Percentiles rank a stretch among this genome's conserved stretches.
These are phyloP conservation scores for Lophura swinhoii DNA, from an alignment of 2,797 vertebrate genomes.

Conservation along the genomic window DNA sequence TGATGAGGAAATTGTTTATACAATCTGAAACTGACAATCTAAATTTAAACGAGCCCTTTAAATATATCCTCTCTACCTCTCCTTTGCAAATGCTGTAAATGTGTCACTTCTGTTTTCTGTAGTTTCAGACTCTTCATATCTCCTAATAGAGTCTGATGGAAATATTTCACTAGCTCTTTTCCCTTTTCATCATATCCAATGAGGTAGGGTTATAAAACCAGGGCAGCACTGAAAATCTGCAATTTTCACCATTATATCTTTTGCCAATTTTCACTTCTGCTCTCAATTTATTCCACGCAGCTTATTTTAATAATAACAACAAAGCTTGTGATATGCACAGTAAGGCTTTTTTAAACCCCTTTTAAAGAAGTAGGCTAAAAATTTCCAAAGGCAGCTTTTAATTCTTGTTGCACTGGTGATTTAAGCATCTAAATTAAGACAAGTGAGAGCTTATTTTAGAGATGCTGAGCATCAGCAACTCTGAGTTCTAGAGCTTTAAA, in stretches of 20 bases:
- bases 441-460: conserved; percentile 45
- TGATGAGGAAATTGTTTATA: conserved; percentile 25
- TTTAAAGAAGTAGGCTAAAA: conserved; percentile 58
- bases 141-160: conserved; percentile 36
- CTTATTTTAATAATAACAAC: conserved; percentile 53
- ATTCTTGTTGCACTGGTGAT: conserved; percentile 31
- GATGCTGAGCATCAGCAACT: conserved; percentile 57
- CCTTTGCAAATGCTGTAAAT: conserved; percentile 23
- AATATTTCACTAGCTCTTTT: conserved; percentile 2
- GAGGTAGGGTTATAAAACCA: neutral
- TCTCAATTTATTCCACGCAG: conserved; percentile 35
- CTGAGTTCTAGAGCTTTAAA: conserved; percentile 55
- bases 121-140: conserved; percentile 20
- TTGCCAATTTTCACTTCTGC: conserved; percentile 66
- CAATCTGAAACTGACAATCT: neutral
- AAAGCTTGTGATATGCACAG: conserved; percentile 12
- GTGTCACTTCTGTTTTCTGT: conserved; percentile 45
- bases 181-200: neutral
- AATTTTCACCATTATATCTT: neutral
- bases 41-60: conserved; percentile 44
- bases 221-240: neutral
- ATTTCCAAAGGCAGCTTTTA: conserved; percentile 40
- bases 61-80: conserved; percentile 3
- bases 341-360: neutral
- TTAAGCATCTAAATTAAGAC: conserved; percentile 59